Evolutionary conservation across 2,797 vertebrate genomes (phyloP), one percentile per base, ranked within the genome.

Genomic region (Trichosurus vulpecula): DNA sequence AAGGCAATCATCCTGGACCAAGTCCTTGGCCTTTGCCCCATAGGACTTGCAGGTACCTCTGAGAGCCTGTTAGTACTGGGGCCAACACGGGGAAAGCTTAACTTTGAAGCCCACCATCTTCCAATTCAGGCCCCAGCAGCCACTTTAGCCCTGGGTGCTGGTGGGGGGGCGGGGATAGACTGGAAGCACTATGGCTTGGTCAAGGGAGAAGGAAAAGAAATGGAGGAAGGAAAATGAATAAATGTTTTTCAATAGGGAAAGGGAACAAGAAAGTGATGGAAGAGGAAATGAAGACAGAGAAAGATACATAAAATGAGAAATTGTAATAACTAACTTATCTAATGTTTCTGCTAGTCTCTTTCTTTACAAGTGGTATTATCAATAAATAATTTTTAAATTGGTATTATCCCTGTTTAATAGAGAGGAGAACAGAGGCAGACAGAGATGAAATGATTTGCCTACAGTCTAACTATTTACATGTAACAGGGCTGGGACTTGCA

Each of bases 131-230:
- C n/a, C n/a, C 66, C 19, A 74, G 66, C 6, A 41, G 16, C 19
- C 16, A 41, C n/a, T 41, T 74, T 25, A 74, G 25, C 9, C 10
- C 22, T 11, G 22, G 41, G 5, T 74, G 66, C 5, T 14, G 22
- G 22, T 4, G 19, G 2, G 6, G 6, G 3, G 8, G 2, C 29
- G 47, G 0, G 0, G 0, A 6, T 27, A 54, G 3, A 30, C 10
- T 9, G 19, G 54, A 94, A 95, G 54, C 12, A 6, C 81, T 90
- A 94, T 92, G 93, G 51, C 90, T 54, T 51, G 10, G 1, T 25
- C 81, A 13, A 52, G 13, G 51, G 4, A 27, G 10, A 66, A 87
- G 22, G 92, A 22, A 54, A 92, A 91, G 53, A 90, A 81, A 54
- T 30, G 25, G 25, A 66, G 19, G 61, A 94, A 89, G 91, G 22